Base-by-base conservation (phyloP, 2,888 invertebrate genomes). In the Saturnia pavonia region DNA sequence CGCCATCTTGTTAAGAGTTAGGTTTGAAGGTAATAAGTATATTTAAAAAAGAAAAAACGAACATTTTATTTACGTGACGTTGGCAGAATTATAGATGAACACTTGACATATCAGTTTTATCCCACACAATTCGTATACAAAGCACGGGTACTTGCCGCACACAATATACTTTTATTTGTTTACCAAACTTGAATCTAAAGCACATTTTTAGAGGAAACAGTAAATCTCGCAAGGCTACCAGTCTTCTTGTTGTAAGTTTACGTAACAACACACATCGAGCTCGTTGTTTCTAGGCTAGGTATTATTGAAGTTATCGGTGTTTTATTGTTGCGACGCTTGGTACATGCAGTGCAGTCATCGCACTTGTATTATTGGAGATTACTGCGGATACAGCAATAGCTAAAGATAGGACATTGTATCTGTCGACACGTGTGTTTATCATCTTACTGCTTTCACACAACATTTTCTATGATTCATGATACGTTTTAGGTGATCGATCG, bases 251-350 rank as follows among this genome's bases (percentile, higher is more conserved):
- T 66, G 57, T 42, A 51, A 12, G 48, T 68, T 68, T 68, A 48
- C 45, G 48, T 25, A 48, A 68, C 68, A 48, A 51, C 27, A 34
- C 16, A 27, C 48, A 48, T 34, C 19, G 51, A 48, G 12, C 51
- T 34, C 27, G 22, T 14, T 45, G n/a, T 51, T 68, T 68, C 34
- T 54, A 68, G 57, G 65, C 65, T 65, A 65, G n/a, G 65, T 65
- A n/a, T 65, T 76, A 77, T 75, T 74, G 68, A 51, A 19, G 71
- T 77, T 77, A 80, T 78, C 78, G 78, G 77, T 79, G 75, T 79
- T 79, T 81, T 81, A 84, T 81, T 82, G 80, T 78, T 75, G 76
- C 78, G 74, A 76, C 82, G 82, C 78, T 80, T 77, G 78, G 74
- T 78, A 72, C 76, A 70, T 73, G 71, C 71, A 68, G 60, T 68